These are phyloP conservation scores for Carduelis carduelis DNA, from an alignment of 2,797 vertebrate genomes.

Conservation along the genomic window DNA sequence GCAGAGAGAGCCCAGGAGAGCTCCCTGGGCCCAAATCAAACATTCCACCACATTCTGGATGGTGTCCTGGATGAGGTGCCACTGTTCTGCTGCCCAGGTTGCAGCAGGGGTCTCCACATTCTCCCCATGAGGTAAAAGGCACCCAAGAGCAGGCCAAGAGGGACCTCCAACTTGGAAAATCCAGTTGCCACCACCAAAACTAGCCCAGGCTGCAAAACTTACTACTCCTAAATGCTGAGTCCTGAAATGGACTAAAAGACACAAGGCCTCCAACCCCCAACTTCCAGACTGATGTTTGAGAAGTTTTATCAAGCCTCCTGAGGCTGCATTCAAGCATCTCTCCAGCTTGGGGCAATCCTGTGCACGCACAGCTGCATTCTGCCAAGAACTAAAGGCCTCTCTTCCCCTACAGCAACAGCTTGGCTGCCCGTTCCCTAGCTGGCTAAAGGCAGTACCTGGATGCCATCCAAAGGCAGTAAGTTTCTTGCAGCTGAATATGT, in stretches of 20 bases:
- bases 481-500: slow-evolving; percentile 43
- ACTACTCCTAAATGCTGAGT: not conserved
- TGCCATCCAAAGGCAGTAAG: slow-evolving; percentile 18
- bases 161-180: not conserved
- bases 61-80: accelerated
- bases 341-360: not conserved
- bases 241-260: not conserved
- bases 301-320: not conserved
- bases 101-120: not conserved
- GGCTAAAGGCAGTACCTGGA: slow-evolving; percentile 48
- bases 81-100: not conserved
- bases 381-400: not conserved
- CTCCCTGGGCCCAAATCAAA: not conserved
- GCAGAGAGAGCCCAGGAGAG: not conserved
- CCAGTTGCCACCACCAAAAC: not conserved
- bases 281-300: not conserved
- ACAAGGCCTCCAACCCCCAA: accelerated
- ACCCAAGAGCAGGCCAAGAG: not conserved
- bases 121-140: not conserved
- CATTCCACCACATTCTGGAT: not conserved
- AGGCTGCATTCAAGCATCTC: not conserved
- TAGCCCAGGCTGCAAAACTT: not conserved
- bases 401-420: not conserved
- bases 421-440: not conserved
- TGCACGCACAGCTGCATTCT: not conserved